These are phyloP conservation scores for Acanthopagrus latus DNA, from an alignment of 2,797 vertebrate species.

Conservation along the genomic window DNA sequence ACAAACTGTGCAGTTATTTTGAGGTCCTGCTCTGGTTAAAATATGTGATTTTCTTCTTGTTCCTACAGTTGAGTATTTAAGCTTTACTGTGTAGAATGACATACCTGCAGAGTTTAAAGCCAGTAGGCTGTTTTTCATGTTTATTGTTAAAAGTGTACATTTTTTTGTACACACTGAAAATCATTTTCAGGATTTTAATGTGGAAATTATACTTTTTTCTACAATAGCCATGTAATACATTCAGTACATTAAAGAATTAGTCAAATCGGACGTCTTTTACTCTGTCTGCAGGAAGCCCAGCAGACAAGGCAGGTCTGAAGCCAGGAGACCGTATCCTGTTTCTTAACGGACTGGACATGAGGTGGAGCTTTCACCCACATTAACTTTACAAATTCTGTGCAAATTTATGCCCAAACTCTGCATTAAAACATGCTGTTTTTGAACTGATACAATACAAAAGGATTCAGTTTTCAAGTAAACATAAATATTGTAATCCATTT, in stretches of 20 bases:
- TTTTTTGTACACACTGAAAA: too few relatives aligned
- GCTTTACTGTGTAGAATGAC: too few relatives aligned
- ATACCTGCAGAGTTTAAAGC: too few relatives aligned
- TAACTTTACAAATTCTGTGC: background rate
- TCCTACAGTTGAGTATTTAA: too few relatives aligned
- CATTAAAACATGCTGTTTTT: background rate
- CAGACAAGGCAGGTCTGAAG: conserved; percentile 94
- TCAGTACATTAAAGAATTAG: background rate
- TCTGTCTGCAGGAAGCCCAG: conserved; percentile 89
- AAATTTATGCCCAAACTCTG: background rate
- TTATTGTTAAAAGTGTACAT: too few relatives aligned
- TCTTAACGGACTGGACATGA: conserved; percentile 98
- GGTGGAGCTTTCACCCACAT: conserved; percentile 79
- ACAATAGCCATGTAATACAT: too few relatives aligned
- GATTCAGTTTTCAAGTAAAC: background rate
- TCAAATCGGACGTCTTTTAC: background rate
- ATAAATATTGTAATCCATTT: background rate
- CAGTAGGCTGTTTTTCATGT: too few relatives aligned
- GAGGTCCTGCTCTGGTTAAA: too few relatives aligned
- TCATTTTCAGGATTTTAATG: too few relatives aligned
- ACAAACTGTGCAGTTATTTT: background rate
- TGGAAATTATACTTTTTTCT: too few relatives aligned
- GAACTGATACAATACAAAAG: background rate
- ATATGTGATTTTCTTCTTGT: too few relatives aligned
- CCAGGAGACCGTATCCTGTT: conserved; percentile 96